Evolutionary conservation across 1,140 invertebrate species (phyloP).

Genomic region (Drosophila subobscura): DNA sequence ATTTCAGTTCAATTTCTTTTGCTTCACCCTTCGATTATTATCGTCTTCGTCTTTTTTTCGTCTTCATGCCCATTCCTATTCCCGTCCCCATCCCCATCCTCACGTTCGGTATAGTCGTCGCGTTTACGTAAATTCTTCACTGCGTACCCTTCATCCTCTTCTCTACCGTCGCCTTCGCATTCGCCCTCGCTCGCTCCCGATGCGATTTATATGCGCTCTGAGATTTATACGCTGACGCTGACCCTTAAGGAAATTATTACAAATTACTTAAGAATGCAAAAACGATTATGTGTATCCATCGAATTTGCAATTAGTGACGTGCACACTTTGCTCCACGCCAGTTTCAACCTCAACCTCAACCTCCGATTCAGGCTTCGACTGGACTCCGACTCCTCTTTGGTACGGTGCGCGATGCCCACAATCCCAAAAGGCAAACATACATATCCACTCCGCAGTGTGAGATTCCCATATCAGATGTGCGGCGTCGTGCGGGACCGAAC

Average conservation of each 20-base stretch:
- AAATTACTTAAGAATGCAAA: constrained; percentile 84
- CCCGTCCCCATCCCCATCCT: constrained; percentile 8
- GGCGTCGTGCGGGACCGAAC: constrained; percentile 51
- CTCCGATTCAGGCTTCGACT: constrained; percentile 4
- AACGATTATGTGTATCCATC: constrained; percentile 84
- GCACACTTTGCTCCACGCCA: constrained; percentile 69
- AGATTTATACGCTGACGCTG: constrained; percentile 79
- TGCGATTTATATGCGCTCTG: constrained; percentile 61
- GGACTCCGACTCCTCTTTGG: constrained; percentile 25
- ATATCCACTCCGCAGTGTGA: constrained; percentile 55
- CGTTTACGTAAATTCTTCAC: constrained; percentile 59
- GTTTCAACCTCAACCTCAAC: constrained; percentile 21
- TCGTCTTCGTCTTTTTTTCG: constrained; percentile 43
- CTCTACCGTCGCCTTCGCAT: constrained; percentile 3
- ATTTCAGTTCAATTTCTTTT: constrained; percentile 73
- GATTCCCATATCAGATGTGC: constrained; percentile 69
- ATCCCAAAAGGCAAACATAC: constrained; percentile 47
- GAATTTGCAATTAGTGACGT: constrained; percentile 83
- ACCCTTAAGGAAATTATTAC: constrained; percentile 84
- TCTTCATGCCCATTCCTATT: constrained; percentile 14
- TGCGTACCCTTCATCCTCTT: constrained; percentile 11
- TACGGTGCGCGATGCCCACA: constrained; percentile 26
- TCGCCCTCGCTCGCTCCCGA: constrained; percentile 38
- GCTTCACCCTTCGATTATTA: constrained; percentile 63
- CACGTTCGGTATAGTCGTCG: constrained; percentile 38